Evolutionary conservation across 2,797 vertebrate species (phyloP), one percentile per base, ranked within the genome.

Genomic region (Aulostomus chinensis): DNA sequence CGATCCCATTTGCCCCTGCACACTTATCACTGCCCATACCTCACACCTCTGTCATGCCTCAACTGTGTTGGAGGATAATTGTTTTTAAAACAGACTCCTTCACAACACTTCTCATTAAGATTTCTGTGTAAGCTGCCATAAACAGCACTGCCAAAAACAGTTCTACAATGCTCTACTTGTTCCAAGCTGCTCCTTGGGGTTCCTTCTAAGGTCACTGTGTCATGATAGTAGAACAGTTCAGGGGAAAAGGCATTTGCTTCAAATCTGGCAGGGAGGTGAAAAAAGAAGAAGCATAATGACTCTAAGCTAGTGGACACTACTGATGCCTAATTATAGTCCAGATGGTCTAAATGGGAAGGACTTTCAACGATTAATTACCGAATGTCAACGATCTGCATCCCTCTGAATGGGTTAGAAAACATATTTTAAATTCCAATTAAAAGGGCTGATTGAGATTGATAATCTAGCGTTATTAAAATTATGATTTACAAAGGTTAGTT

Each of bases 251-350:
- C 71, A 51, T 49, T 1, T 55, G 54, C 58, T 53, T 76, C 42
- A 74, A 83, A 57, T 80, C 61, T 83, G 61, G 50, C 5, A 2
- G 9, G 11, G 33, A 35, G 15, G 7, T 2, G 11, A 31, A 24
- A n/a, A 16, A 39, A 35, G 15, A 43, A 9, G 17, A 51, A 40
- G 31, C 42, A 37, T 68, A 68, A 74, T 45, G 34, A 72, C 25
- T 67, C 58, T 16, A 35, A 66, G 72, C 76, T 74, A 60, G 62
- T 75, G 73, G 77, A 58, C 55, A 68, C 39, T 54, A 60, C 63
- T 55, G 71, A 66, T 76, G 65, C 67, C 85, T 81, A 84, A 88
- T 90, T 86, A 81, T 60, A 14, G 66, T 80, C 80, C 86, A 89
- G 88, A 89, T 89, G 87, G 88, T 76, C 60, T 48, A 69, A 70